Evolutionary conservation across 1,140 invertebrate species (phyloP), one percentile per base, ranked within the genome.

Genomic region (Akabosia matsudoensis): DNA sequence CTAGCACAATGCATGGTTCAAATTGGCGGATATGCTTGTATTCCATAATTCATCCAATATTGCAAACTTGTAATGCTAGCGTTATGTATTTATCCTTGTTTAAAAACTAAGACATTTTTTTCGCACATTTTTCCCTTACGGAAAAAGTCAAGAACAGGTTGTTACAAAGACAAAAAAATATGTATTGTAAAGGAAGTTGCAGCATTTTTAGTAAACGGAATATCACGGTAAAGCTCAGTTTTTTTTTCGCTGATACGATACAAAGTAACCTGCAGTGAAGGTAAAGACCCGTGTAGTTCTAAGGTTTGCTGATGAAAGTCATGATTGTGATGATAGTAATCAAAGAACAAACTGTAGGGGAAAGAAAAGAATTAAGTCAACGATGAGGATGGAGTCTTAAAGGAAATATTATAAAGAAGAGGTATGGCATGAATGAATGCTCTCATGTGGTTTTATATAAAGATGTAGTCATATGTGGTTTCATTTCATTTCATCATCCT

Each of bases 61-160:
- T n/a, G n/a, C n/a, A n/a, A n/a, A n/a, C n/a, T n/a, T n/a, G n/a
- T n/a, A n/a, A n/a, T n/a, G n/a, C n/a, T n/a, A n/a, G n/a, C n/a
- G n/a, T n/a, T n/a, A n/a, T n/a, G n/a, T n/a, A n/a, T n/a, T n/a
- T n/a, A n/a, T n/a, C n/a, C n/a, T n/a, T n/a, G n/a, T n/a, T n/a
- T n/a, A n/a, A n/a, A n/a, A n/a, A n/a, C n/a, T n/a, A n/a, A n/a
- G n/a, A n/a, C n/a, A 4, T 67, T 67, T 67, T 67, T 67, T 31
- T 30, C 61, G 24, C 54, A 67, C 30, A 30, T 67, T 28, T 67
- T 67, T 13, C n/a, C n/a, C n/a, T n/a, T 13, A 67, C 3, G 31
- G 13, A 10, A 31, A 67, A 67, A 67, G 61, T 67, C 61, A 67
- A 67, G 61, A 67, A 67, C 61, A 67, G 61, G 61, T 67, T 67